Conservation (phyloP, 2,113 vertebrate genomes). For the Sebastes schlegelii region DNA sequence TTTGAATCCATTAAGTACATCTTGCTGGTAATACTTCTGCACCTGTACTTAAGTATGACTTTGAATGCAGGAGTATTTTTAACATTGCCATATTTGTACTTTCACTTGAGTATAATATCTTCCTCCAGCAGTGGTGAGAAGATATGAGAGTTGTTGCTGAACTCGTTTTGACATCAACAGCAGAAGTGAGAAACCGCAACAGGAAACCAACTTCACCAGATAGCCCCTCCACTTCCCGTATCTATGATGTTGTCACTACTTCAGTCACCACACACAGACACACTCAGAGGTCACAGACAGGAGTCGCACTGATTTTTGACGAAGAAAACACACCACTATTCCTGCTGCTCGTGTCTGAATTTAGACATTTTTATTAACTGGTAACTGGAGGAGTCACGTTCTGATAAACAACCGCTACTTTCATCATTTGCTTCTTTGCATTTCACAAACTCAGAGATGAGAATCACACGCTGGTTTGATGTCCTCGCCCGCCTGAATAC, state of each 20-base stretch:
- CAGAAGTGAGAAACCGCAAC: slow-evolving; percentile 78
- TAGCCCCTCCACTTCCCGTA: slow-evolving; percentile 77
- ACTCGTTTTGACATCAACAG: slow-evolving; percentile 30
- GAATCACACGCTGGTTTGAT: not conserved
- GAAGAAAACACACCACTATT: not conserved
- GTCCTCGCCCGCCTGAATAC: slow-evolving; percentile 22
- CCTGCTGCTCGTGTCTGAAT: not conserved
- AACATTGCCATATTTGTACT: not conserved
- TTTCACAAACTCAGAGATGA: slow-evolving; percentile 34
- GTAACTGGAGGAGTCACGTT: not conserved
- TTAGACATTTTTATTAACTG: not conserved
- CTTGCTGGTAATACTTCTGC: not conserved
- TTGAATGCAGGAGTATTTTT: not conserved
- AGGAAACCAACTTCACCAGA: slow-evolving; percentile 83
- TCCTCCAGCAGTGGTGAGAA: not conserved
- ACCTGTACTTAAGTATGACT: no score
- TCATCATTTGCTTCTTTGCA: slow-evolving; percentile 28
- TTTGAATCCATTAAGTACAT: not conserved
- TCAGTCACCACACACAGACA: slow-evolving; percentile 34
- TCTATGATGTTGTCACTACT: slow-evolving; percentile 55
- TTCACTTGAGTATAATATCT: not conserved
- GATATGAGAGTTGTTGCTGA: not conserved
- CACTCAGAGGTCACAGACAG: slow-evolving; percentile 2
- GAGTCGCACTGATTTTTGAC: slow-evolving; percentile 13
- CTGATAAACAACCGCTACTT: slow-evolving; percentile 10